Base-by-base conservation (phyloP, 1,140 invertebrate genomes). In the Bombus breviceps region DNA sequence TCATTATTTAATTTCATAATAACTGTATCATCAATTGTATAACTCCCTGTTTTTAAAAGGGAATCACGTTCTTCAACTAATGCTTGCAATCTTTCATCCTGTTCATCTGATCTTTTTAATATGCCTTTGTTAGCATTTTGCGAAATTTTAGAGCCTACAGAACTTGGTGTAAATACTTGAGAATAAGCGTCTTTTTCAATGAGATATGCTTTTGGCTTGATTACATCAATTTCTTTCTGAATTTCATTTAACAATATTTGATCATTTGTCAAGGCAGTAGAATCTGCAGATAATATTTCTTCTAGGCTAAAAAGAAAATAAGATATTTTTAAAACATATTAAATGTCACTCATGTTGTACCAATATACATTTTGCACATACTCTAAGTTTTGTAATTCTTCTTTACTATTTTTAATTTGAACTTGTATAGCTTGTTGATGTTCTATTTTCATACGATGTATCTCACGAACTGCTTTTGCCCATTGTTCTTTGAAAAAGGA, bases 401-500 rank as follows among this genome's bases (percentile, higher is more conserved):
- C 94, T 69, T 93, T 95, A 79, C 91, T 95, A 13, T 89, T 93
- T 88, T 95, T 94, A 6, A 95, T 93, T 88, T 96, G 95, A 22
- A 91, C 71, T 82, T 96, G 90, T 86, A 96, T 89, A 18, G 94
- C 91, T 59, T 94, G 86, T 59, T 96, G 93, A 88, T 95, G 91
- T 88, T 94, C 90, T 34, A 93, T 92, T 92, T 96, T 96, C 75
- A 95, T 90, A 68, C 92, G 92, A 84, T 96, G 96, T 86, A 96
- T 94, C 88, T 96, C 96, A 25, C 95, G 92, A 28, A 96, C 94
- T 9, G 96, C 95, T 53, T 95, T 95, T 5, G 93, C 94, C 96
- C 96, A 97, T 89, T 96, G 95, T 92, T 96, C 96, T 92, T 96
- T 96, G 89, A 96, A 97, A 92, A 96, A 96, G 59, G 94, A 87